Evolutionary conservation across 2,797 vertebrate genomes (phyloP).

Genomic region (Valencia hispanica): DNA sequence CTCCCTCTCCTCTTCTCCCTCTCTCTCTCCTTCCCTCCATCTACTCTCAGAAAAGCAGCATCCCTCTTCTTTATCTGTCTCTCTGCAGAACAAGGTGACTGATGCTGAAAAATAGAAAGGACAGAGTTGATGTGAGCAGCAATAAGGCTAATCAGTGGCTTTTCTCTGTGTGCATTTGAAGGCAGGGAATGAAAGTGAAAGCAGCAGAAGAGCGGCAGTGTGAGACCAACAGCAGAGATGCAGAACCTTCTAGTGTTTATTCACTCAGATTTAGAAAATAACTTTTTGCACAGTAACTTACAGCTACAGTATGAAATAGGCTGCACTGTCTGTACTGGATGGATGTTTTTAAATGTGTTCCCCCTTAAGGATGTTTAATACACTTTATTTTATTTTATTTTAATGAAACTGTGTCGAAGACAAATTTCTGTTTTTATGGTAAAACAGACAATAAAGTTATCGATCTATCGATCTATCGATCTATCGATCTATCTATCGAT

Average conservation of each 20-base stretch:
- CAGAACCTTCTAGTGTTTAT: neutral
- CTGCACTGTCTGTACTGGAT: no score
- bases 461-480: no score
- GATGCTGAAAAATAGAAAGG: neutral
- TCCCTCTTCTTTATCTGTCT: neutral
- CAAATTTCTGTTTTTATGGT: no score
- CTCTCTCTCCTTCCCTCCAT: constrained; percentile 13
- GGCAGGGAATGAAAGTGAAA: neutral
- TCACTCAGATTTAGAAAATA: neutral
- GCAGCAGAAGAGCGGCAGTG: neutral
- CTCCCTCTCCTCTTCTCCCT: constrained; percentile 14
- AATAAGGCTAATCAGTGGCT: no score
- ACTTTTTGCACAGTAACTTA: neutral
- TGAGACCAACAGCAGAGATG: neutral
- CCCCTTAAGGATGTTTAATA: no score
- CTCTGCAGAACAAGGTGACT: constrained; percentile 10
- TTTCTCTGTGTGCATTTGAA: neutral
- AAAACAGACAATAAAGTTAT: no score
- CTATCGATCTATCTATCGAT: no score
- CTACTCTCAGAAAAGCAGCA: neutral
- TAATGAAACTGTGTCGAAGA: no score
- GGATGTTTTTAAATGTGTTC: no score
- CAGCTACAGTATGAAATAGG: no score
- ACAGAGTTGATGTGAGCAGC: neutral
- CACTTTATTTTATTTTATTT: no score